phyloP scores from a whole-genome alignment of 1,140 invertebrate species.

The Saccostrea echinata region DNA sequence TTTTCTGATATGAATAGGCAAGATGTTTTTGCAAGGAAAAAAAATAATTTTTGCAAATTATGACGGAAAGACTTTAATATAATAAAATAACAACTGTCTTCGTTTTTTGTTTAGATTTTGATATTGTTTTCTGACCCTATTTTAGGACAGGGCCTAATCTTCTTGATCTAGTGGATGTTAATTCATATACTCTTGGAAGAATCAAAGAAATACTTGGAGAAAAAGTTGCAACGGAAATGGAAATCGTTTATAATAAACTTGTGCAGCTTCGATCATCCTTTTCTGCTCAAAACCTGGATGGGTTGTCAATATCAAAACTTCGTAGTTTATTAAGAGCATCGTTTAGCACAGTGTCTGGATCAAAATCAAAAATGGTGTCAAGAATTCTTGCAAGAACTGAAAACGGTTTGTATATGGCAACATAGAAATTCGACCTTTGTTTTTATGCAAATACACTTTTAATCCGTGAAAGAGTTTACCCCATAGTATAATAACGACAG shows the following conservation, averaged over 20 bases:
- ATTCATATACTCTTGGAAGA: constrained; percentile 17
- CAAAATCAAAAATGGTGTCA: constrained; percentile 29
- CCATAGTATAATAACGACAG: too few species aligned
- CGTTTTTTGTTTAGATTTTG: too few species aligned
- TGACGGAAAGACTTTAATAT: too few species aligned
- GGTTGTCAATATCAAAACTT: neutral
- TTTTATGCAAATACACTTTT: too few species aligned
- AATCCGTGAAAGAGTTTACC: too few species aligned
- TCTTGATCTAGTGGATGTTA: constrained; percentile 2
- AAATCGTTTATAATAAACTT: constrained; percentile 32
- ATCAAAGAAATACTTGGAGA: constrained; percentile 13
- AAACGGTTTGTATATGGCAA: neutral
- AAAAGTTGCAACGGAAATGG: neutral
- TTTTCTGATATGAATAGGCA: too few species aligned
- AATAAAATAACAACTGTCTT: too few species aligned
- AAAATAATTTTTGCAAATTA: too few species aligned
- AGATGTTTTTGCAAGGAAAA: too few species aligned
- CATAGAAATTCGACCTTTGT: too few species aligned
- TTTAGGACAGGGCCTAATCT: constrained; percentile 26
- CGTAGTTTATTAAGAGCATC: neutral
- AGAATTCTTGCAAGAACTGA: constrained; percentile 15
- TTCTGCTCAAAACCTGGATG: constrained; percentile 12
- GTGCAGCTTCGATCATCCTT: neutral
- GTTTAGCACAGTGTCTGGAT: neutral
- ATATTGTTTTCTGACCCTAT: too few species aligned